Conservation (phyloP, 1,140 invertebrate genomes). For the Radopholus similis region DNA sequence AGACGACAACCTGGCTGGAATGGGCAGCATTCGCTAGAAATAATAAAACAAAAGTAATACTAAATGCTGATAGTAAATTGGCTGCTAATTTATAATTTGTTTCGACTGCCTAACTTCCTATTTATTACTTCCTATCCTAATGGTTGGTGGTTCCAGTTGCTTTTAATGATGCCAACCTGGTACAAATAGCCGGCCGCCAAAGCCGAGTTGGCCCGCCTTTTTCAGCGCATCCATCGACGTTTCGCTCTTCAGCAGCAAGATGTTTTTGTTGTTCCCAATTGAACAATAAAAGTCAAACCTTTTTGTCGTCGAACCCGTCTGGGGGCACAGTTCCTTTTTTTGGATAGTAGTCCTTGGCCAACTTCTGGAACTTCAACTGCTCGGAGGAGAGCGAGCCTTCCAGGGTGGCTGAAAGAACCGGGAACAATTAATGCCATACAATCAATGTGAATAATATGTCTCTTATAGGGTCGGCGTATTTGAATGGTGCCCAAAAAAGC, state of each 20-base stretch:
- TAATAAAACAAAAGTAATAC: too few species aligned
- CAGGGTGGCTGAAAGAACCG: constrained; percentile 59
- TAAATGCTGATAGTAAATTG: too few species aligned
- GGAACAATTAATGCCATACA: background rate
- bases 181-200: too few species aligned
- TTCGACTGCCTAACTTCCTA: too few species aligned
- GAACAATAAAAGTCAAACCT: constrained; percentile 60
- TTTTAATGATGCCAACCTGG: too few species aligned
- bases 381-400: constrained; percentile 66
- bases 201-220: constrained; percentile 66
- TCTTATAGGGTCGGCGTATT: too few species aligned
- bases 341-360: constrained; percentile 67
- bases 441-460: too few species aligned
- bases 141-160: too few species aligned
- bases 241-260: constrained; percentile 56
- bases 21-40: too few species aligned
- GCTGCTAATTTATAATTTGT: too few species aligned
- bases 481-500: too few species aligned
- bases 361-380: constrained; percentile 65
- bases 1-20: constrained; percentile 65
- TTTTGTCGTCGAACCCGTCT: constrained; percentile 68
- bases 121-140: too few species aligned
- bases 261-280: constrained; percentile 3
- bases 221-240: constrained; percentile 62
- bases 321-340: constrained; percentile 66